Conservation (phyloP, 2,797 vertebrate genomes). For the Cossypha polioptera region DNA sequence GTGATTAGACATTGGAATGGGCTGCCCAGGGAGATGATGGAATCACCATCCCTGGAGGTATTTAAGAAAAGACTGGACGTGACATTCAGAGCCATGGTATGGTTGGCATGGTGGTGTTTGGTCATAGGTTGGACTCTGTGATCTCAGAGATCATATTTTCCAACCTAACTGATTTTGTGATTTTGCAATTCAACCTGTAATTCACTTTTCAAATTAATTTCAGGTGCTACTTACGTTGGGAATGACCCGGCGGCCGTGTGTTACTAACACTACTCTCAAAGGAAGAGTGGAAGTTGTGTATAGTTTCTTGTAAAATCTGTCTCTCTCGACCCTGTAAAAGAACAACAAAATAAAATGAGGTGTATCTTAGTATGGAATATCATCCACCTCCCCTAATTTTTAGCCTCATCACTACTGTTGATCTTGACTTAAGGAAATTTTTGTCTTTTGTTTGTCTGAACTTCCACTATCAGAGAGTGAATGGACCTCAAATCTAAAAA, state of each 20-base stretch:
- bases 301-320: slow-evolving; percentile 97
- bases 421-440: not conserved
- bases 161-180: not conserved
- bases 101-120: not conserved
- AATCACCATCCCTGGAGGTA: not conserved
- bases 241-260: slow-evolving; percentile 83
- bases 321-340: slow-evolving; percentile 89
- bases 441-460: not conserved
- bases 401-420: not conserved
- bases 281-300: slow-evolving; percentile 98
- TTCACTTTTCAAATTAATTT: not conserved
- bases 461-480: not conserved
- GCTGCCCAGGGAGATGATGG: not conserved
- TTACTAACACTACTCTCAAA: slow-evolving; percentile 98
- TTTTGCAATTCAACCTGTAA: not conserved
- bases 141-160: not conserved
- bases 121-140: not conserved
- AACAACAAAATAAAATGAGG: not conserved
- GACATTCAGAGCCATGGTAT: not conserved
- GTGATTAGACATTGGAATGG: not conserved
- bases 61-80: not conserved
- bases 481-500: not conserved
- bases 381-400: not conserved
- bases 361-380: not conserved
- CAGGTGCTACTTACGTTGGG: slow-evolving; percentile 81